Conservation (phyloP, 2,113 vertebrate genomes). For the Aphyosemion australe region DNA sequence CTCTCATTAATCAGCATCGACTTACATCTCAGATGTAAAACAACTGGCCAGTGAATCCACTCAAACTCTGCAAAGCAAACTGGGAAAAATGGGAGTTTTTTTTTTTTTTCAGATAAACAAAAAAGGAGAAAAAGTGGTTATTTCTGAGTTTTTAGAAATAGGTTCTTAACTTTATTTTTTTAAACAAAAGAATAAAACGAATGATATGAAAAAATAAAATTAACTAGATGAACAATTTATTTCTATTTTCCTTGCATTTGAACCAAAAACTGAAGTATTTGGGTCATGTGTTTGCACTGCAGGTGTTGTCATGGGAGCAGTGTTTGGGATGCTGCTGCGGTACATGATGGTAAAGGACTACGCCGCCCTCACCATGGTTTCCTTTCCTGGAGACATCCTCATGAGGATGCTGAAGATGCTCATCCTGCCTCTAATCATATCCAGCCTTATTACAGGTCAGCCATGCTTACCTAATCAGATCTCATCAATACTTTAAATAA, state of each 20-base stretch:
- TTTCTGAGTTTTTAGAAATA: neutral
- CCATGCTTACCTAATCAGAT: neutral
- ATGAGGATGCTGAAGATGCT: conserved; percentile 90
- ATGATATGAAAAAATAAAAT: no score
- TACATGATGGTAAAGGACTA: conserved; percentile 72
- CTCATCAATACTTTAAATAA: no score
- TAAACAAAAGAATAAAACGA: no score
- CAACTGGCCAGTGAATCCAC: conserved; percentile 12
- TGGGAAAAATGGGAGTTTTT: no score
- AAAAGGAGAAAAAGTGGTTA: neutral
- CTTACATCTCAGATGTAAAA: conserved; percentile 14
- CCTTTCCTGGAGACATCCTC: conserved; percentile 86
- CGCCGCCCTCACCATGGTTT: conserved; percentile 76
- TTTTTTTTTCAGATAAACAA: no score
- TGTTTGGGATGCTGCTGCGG: conserved; percentile 80
- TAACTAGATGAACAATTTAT: no score
- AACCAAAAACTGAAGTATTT: neutral
- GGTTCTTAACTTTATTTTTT: neutral
- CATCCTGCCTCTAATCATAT: conserved; percentile 86
- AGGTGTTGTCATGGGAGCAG: conserved; percentile 81
- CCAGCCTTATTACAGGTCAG: conserved; percentile 86
- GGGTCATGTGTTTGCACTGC: neutral
- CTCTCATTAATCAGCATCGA: conserved; percentile 41
- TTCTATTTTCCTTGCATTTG: no score
- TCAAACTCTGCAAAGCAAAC: neutral